These are phyloP conservation scores for Ennomos quercinarius DNA, from an alignment of 2,888 invertebrate species.

Conservation along the genomic window DNA sequence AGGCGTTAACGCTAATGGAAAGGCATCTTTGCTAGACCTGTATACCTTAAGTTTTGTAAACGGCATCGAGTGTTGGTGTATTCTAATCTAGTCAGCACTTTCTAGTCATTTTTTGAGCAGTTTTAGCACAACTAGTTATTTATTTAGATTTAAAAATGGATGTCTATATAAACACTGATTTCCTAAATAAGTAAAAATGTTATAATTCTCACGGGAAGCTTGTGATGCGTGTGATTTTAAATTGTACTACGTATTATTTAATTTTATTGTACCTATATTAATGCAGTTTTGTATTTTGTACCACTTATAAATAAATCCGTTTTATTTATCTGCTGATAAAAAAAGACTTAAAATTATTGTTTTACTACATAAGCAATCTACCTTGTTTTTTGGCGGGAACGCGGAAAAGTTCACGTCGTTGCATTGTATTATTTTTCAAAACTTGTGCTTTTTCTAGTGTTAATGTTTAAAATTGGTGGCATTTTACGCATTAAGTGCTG, in stretches of 20 bases:
- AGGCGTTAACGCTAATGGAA: too few species aligned
- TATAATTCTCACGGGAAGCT: slow-evolving; percentile 1
- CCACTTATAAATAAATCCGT: slow-evolving; percentile 25
- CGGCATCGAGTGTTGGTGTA: slow-evolving; percentile 1
- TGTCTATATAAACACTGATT: slow-evolving; percentile 22
- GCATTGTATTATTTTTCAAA: too few species aligned
- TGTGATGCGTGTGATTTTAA: slow-evolving; percentile 21
- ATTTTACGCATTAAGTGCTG: too few species aligned
- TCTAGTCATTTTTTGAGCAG: slow-evolving; percentile 24
- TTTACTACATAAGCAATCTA: background rate
- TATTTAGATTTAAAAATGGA: slow-evolving; percentile 19
- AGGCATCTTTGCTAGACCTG: too few species aligned
- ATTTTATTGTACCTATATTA: background rate
- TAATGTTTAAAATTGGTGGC: too few species aligned
- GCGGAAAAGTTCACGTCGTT: too few species aligned
- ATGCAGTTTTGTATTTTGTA: slow-evolving; percentile 24
- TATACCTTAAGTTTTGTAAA: slow-evolving; percentile 2
- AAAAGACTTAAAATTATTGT: background rate
- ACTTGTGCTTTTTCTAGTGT: too few species aligned
- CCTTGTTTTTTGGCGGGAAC: too few species aligned
- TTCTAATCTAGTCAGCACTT: slow-evolving; percentile 16
- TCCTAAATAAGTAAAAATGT: background rate
- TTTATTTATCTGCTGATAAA: slow-evolving; percentile 20
- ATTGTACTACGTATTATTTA: slow-evolving; percentile 9
- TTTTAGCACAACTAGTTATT: slow-evolving; percentile 24